Conservation (phyloP, 2,113 vertebrate species). For the Pantherophis guttatus region DNA sequence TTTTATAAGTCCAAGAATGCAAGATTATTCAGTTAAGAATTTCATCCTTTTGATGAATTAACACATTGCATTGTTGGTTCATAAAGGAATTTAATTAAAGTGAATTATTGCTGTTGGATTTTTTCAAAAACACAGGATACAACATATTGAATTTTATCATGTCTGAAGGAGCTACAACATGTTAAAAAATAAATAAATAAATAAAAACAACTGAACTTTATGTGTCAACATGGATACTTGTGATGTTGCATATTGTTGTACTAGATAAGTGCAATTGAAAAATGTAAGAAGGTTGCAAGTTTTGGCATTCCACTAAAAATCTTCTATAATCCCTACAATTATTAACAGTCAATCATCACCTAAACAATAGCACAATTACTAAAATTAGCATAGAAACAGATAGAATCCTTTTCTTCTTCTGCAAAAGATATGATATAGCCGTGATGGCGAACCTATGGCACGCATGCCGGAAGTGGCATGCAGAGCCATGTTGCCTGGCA, state of each 20-base stretch:
- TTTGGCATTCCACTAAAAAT: neutral
- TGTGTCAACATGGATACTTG: neutral
- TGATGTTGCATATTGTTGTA: neutral
- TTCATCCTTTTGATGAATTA: neutral
- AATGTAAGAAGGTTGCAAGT: neutral
- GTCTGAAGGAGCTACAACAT: neutral
- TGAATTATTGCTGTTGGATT: neutral
- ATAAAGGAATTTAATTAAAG: neutral
- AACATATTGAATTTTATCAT: neutral
- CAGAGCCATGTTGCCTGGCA: too few species aligned
- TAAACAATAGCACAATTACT: neutral
- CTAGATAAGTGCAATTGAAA: neutral
- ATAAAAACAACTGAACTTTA: neutral
- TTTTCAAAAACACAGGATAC: neutral
- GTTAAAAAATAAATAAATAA: neutral
- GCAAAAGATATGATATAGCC: neutral
- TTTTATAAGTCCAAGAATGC: neutral
- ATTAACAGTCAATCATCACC: neutral
- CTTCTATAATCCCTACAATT: neutral
- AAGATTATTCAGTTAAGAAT: neutral
- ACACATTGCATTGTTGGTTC: neutral
- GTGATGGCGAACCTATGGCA: too few species aligned
- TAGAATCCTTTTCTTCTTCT: neutral
- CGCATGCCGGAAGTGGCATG: too few species aligned
- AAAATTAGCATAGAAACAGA: neutral